phyloP scores from a whole-genome alignment of 23 tunicate genomes.

The Halocynthia roretzi region DNA sequence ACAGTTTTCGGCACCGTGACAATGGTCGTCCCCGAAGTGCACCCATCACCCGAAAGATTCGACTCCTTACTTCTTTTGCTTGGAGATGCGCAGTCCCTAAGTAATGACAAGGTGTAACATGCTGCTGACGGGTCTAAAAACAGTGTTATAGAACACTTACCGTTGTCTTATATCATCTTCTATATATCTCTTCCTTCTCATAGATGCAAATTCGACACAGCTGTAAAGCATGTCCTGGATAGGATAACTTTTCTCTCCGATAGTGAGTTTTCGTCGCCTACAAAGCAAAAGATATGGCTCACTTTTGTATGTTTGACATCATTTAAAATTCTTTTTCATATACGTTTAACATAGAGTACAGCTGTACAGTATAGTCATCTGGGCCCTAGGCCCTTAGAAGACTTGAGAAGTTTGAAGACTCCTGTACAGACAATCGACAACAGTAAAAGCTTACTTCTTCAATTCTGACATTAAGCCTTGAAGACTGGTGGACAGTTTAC shows the following conservation, averaged over 20 bases:
- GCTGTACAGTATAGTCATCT: too few relatives aligned
- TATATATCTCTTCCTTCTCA: not conserved
- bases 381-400: too few relatives aligned
- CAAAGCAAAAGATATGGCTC: not conserved
- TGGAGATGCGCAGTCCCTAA: conserved; percentile 26
- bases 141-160: too few relatives aligned
- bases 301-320: not conserved
- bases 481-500: conserved; percentile 1
- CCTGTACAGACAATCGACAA: too few relatives aligned
- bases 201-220: conserved; percentile 36
- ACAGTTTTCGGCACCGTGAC: too few relatives aligned
- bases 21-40: too few relatives aligned
- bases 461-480: conserved; percentile 8
- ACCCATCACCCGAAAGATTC: not conserved
- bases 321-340: not conserved
- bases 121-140: too few relatives aligned
- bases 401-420: too few relatives aligned
- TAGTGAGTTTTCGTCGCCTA: not conserved
- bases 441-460: conserved; percentile 11
- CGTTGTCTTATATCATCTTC: not conserved
- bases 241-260: conserved; percentile 7
- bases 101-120: not conserved
- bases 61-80: conserved; percentile 33
- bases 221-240: conserved; percentile 12
- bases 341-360: too few relatives aligned